Percentiles rank a stretch among this genome's conserved stretches.
Evolutionary conservation across 2,888 invertebrate genomes (phyloP).

Genomic region (Megalurothrips usitatus): DNA sequence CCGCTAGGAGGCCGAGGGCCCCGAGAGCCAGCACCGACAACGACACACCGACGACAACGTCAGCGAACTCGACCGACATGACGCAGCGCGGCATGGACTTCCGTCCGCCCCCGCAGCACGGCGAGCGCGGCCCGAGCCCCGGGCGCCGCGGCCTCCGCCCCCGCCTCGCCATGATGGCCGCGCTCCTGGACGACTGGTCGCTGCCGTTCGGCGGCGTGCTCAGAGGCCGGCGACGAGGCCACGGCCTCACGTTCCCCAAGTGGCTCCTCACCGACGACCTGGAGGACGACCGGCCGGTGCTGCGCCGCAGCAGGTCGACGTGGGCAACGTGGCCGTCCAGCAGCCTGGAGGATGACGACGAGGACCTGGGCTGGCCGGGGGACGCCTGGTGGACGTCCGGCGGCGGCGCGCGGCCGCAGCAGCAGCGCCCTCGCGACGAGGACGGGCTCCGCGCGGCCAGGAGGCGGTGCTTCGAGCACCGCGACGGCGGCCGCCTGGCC

Average conservation of each 20-base stretch:
- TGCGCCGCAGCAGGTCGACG: constrained; percentile 7
- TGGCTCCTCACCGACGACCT: not conserved
- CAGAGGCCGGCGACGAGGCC: not conserved
- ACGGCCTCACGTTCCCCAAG: constrained; percentile 12
- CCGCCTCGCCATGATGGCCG: constrained; percentile 17
- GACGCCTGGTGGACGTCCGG: not conserved
- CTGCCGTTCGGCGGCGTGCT: not conserved
- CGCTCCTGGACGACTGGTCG: constrained; percentile 17
- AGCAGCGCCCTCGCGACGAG: not conserved
- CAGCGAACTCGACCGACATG: too few relatives aligned
- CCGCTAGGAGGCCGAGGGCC: too few relatives aligned
- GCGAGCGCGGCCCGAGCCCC: too few relatives aligned
- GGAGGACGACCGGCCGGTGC: constrained; percentile 1
- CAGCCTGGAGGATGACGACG: not conserved
- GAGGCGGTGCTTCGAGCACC: not conserved
- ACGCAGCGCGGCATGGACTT: too few relatives aligned
- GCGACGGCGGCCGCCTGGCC: not conserved
- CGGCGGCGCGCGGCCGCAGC: not conserved
- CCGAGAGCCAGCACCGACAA: too few relatives aligned
- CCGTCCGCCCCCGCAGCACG: too few relatives aligned
- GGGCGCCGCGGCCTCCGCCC: not conserved
- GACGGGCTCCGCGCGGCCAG: not conserved
- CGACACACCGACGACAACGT: too few relatives aligned
- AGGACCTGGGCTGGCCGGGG: not conserved
- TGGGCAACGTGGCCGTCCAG: constrained; percentile 4